These are phyloP conservation scores for Riparia riparia DNA, from an alignment of 2,113 vertebrate species.

Conservation along the genomic window DNA sequence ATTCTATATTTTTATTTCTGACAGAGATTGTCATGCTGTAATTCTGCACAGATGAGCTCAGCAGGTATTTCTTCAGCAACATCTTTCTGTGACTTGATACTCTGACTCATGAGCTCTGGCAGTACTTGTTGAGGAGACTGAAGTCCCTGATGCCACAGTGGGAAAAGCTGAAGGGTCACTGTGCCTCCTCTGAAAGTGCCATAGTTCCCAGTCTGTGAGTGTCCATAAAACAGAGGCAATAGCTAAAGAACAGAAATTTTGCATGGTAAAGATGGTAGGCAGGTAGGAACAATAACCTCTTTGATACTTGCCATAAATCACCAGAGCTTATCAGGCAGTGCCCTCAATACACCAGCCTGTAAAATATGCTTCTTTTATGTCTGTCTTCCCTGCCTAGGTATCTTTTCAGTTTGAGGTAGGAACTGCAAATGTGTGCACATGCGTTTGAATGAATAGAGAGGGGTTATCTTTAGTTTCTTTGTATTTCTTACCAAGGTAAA, in stretches of 20 bases:
- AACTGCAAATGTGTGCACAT: not conserved
- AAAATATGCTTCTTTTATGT: not conserved
- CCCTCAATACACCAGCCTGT: not conserved
- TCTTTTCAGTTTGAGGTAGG: not conserved
- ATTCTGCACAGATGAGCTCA: not conserved
- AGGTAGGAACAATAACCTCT: not conserved
- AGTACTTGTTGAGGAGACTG: not conserved
- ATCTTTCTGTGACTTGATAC: not conserved
- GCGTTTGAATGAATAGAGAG: not conserved
- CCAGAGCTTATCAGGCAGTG: not conserved
- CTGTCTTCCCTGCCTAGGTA: not conserved
- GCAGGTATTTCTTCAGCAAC: not conserved
- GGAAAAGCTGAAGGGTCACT: not conserved
- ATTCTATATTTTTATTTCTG: not conserved
- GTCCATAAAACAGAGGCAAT: not conserved
- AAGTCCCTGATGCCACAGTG: fast-evolving
- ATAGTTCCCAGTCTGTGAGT: not conserved
- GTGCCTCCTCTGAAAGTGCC: not conserved
- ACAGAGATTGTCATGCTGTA: not conserved
- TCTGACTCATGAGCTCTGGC: not conserved
- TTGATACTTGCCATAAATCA: not conserved
- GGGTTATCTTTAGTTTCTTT: not conserved
- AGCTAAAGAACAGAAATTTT: not conserved
- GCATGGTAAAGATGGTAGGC: not conserved
- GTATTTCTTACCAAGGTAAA: not conserved